Percentiles rank a stretch among this genome's conserved stretches.
These are phyloP conservation scores for Macquaria ambigua DNA, from an alignment of 2,113 vertebrate genomes.

Conservation along the genomic window DNA sequence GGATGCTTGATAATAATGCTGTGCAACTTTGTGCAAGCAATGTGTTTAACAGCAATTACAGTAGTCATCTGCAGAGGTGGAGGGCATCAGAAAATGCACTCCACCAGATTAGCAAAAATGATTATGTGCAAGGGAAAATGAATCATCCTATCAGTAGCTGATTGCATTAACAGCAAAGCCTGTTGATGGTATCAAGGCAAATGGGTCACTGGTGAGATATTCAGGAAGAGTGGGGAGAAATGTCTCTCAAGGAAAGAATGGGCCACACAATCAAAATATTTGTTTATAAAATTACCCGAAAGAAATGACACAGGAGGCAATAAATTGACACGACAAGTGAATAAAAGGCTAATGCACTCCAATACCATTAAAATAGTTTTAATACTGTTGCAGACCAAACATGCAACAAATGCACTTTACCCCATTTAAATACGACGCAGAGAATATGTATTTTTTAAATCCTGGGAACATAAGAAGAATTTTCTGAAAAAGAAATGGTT, in stretches of 20 bases:
- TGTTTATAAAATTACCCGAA: constrained; percentile 91
- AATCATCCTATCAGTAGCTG: constrained; percentile 23
- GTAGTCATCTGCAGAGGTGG: constrained; percentile 11
- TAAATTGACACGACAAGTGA: constrained; percentile 99
- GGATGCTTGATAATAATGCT: constrained; percentile 19
- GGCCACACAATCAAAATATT: constrained; percentile 75
- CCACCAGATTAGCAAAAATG: constrained; percentile 1
- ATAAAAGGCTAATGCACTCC: constrained; percentile 99
- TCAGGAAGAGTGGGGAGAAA: constrained; percentile 32
- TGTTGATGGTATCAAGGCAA: constrained; percentile 39
- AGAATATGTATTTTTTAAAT: constrained; percentile 76
- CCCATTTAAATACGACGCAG: constrained; percentile 84
- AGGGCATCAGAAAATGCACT: constrained; percentile 3
- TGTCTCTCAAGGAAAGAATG: constrained; percentile 55
- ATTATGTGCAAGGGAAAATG: not conserved
- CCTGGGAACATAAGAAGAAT: constrained; percentile 73
- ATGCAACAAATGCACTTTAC: constrained; percentile 98
- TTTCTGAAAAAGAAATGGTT: constrained; percentile 73
- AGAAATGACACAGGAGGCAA: constrained; percentile 99
- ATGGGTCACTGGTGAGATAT: constrained; percentile 30
- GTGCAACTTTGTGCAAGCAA: not conserved
- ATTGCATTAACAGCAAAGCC: constrained; percentile 35
- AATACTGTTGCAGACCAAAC: constrained; percentile 99
- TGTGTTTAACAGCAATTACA: constrained; percentile 20
- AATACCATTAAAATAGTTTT: constrained; percentile 99